phyloP scores from a whole-genome alignment of 2,888 invertebrate genomes.

The Pediacus dermestoides region DNA sequence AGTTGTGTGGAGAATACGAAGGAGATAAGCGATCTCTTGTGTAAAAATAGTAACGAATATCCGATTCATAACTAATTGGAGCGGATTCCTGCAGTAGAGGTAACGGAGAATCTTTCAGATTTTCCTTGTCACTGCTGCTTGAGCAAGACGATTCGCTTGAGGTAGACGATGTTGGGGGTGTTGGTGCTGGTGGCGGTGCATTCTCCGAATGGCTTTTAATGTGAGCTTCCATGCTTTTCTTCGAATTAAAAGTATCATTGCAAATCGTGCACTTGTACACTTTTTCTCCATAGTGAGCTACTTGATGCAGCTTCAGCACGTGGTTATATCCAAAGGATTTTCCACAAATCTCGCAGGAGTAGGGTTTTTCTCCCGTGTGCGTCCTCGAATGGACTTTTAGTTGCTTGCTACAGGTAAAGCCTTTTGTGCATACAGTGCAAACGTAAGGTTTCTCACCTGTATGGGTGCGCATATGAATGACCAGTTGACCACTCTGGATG shows the following conservation, averaged over 20 bases:
- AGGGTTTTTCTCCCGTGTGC: constrained; percentile 87
- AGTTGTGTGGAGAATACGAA: constrained; percentile 22
- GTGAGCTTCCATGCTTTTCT: constrained; percentile 87
- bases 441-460: constrained; percentile 83
- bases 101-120: constrained; percentile 41
- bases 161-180: constrained; percentile 52
- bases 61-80: constrained; percentile 41
- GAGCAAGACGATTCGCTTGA: constrained; percentile 45
- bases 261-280: constrained; percentile 91
- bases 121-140: constrained; percentile 53
- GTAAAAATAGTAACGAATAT: constrained; percentile 39
- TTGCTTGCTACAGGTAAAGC: constrained; percentile 89
- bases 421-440: constrained; percentile 77
- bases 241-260: constrained; percentile 85
- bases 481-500: constrained; percentile 86
- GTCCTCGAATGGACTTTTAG: constrained; percentile 88
- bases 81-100: constrained; percentile 29
- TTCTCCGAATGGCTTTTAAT: constrained; percentile 73
- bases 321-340: constrained; percentile 90
- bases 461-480: constrained; percentile 87
- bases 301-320: constrained; percentile 78
- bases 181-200: constrained; percentile 42
- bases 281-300: constrained; percentile 87
- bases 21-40: constrained; percentile 37
- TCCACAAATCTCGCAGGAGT: constrained; percentile 86